phyloP scores from a whole-genome alignment of 2,113 vertebrate species.

The Myiagra hebetior region DNA sequence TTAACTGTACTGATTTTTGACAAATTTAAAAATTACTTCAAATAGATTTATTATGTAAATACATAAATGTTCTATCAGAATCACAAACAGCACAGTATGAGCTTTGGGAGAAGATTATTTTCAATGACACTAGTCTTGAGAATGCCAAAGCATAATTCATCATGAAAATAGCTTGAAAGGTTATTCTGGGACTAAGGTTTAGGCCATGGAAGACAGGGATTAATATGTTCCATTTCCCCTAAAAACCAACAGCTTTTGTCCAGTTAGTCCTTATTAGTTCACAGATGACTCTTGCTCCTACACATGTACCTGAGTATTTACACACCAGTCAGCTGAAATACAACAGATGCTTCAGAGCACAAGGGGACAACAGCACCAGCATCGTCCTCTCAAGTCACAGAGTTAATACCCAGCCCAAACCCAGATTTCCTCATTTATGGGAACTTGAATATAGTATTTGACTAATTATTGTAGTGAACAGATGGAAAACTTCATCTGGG shows the following conservation, averaged over 20 bases:
- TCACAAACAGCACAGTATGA: neutral
- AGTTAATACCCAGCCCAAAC: neutral
- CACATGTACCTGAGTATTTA: neutral
- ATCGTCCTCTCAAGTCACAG: fast-evolving
- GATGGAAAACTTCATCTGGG: neutral
- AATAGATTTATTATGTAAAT: neutral
- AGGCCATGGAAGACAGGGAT: neutral
- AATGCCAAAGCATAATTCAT: neutral
- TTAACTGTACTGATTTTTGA: neutral
- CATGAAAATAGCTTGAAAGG: neutral
- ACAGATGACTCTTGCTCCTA: neutral
- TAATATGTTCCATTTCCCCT: neutral
- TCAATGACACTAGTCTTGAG: neutral
- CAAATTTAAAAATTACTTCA: neutral
- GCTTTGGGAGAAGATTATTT: neutral
- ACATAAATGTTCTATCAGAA: neutral
- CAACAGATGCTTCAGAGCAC: neutral
- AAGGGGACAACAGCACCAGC: neutral
- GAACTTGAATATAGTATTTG: neutral
- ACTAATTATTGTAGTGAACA: neutral
- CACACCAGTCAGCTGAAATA: neutral
- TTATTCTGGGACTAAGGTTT: neutral
- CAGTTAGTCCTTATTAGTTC: neutral
- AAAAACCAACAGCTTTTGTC: neutral
- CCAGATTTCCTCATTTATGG: neutral